Base-by-base conservation (phyloP, 53 echinoderm and acorn worm genomes). In the Echinarachnius parma region DNA sequence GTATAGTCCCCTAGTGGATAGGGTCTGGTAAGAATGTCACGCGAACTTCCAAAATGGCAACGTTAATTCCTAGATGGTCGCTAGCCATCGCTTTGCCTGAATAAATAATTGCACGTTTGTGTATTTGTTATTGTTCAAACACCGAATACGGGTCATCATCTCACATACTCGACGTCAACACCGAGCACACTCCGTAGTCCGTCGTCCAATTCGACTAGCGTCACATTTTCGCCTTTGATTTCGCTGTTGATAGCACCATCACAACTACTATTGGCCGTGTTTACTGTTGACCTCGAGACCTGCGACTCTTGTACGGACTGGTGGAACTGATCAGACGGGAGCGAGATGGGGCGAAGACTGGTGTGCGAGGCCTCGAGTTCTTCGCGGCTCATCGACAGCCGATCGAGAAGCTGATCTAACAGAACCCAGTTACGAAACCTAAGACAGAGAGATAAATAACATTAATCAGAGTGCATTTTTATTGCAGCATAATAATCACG, bases 371-470 rank as follows among this genome's bases (percentile, higher is more conserved):
- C 2, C 14, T 39, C 24, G 19, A 72, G 57, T n/a, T 72, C 56
- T 28, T 42, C 7, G 9, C 21, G 54, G 9, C 35, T 56, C 7
- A 72, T 5, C 26, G 74, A 72, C 20, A 72, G 44, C 16, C 74
- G 74, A 5, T 55, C 28, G 2, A 44, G 20, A 8, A 72, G 56
- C n/a, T 72, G 46, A 3, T 54, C 26, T 4, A 72, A 18, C 35
- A 72, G 18, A 7, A 72, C 25, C 74, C 74, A 72, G 28, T 72
- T 72, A 34, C 74, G 57, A 19, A 72, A 72, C 27, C 74, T 72
- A 42, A 32, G 2, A 18, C 13, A 19, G 20, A 50, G 52, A 50
- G 20, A 39, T 7, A 39, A 13, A 39, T 7, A 39, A n/a, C n/a
- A n/a, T n/a, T n/a, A n/a, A n/a, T n/a, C n/a, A n/a, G n/a, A n/a